These are phyloP conservation scores for Microhierax caerulescens DNA, from an alignment of 2,797 vertebrate genomes.

Conservation along the genomic window DNA sequence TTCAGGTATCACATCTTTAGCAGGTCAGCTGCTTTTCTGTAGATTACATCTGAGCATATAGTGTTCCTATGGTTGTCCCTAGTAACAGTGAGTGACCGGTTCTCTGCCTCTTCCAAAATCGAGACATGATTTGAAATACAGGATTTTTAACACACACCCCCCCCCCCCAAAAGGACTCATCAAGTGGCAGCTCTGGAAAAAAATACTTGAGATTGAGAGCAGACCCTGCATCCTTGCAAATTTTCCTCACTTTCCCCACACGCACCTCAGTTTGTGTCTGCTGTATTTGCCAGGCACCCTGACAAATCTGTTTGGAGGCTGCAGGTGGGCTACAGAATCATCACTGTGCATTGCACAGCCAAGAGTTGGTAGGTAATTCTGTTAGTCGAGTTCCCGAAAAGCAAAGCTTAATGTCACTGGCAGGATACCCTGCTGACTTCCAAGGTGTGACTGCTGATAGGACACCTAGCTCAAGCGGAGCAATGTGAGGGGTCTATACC, in stretches of 20 bases:
- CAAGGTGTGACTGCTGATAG: neutral
- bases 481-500: neutral
- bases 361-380: neutral
- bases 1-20: neutral
- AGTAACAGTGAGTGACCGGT: neutral
- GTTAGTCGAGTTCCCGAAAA: neutral
- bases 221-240: neutral
- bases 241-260: neutral
- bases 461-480: neutral
- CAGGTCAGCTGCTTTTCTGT: neutral
- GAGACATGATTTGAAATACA: neutral
- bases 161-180: neutral
- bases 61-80: rapidly evolving
- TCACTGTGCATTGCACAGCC: neutral
- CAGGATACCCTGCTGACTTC: neutral
- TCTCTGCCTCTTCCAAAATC: neutral
- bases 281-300: neutral
- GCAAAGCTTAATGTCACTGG: neutral
- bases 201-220: neutral
- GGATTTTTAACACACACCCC: neutral
- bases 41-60: neutral
- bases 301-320: neutral
- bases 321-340: neutral
- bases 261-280: neutral
- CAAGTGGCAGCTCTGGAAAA: neutral